phyloP scores from a whole-genome alignment of 1,140 invertebrate species.

The Augochlora pura region DNA sequence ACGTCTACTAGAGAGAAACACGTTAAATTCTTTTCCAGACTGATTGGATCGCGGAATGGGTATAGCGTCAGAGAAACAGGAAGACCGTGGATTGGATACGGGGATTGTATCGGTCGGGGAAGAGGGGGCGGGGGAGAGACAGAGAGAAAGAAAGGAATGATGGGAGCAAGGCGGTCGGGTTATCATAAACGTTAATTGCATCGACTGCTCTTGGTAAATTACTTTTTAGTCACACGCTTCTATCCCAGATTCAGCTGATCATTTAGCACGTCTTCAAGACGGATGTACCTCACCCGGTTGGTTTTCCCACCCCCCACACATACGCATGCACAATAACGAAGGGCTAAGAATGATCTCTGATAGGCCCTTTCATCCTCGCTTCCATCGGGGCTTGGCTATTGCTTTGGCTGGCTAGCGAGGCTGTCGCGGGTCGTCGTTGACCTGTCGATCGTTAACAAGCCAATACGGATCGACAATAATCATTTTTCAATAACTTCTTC shows the following conservation, averaged over 20 bases:
- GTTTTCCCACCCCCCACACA: slow-evolving; percentile 43
- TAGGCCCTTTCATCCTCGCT: slow-evolving; percentile 19
- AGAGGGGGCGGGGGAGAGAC: slow-evolving; percentile 33
- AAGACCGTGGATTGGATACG: slow-evolving; percentile 10
- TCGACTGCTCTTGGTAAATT: slow-evolving; percentile 13
- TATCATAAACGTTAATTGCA: slow-evolving; percentile 38
- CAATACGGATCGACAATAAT: too few relatives aligned
- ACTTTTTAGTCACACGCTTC: slow-evolving; percentile 16
- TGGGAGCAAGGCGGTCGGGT: neutral
- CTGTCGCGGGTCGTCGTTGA: slow-evolving; percentile 37
- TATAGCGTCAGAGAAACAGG: slow-evolving; percentile 39
- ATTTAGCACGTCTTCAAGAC: slow-evolving; percentile 23
- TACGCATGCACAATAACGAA: slow-evolving; percentile 46
- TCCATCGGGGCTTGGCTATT: slow-evolving; percentile 1
- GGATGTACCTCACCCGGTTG: slow-evolving; percentile 9
- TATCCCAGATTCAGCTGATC: slow-evolving; percentile 28
- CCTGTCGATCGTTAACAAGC: neutral
- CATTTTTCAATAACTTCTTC: too few relatives aligned
- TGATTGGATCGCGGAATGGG: slow-evolving; percentile 42
- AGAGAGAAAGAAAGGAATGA: neutral
- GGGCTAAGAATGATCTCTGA: slow-evolving; percentile 52
- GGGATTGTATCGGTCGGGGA: slow-evolving; percentile 27
- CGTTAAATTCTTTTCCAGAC: slow-evolving; percentile 63
- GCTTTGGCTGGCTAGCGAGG: slow-evolving; percentile 51
- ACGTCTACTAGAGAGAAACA: slow-evolving; percentile 74